Evolutionary conservation across 2,888 invertebrate species (phyloP).

Genomic region (Hylaea fasciaria): DNA sequence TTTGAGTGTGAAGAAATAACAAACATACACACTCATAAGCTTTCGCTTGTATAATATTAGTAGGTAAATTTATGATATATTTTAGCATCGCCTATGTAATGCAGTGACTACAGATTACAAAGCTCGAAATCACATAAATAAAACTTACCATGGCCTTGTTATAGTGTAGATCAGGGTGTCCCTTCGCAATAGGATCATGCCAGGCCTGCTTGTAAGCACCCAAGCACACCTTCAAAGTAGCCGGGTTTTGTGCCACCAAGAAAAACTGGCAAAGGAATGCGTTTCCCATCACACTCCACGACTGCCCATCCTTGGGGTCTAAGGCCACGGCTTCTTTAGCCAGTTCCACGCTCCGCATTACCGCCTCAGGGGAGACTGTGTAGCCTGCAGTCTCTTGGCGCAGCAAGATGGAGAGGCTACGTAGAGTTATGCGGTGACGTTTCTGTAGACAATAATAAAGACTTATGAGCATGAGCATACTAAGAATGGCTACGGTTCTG

Average conservation of each 20-base stretch:
- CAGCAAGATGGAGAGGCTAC: slow-evolving; percentile 92
- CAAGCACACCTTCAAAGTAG: slow-evolving; percentile 88
- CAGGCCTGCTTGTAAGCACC: slow-evolving; percentile 93
- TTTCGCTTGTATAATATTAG: no score
- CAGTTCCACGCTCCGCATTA: slow-evolving; percentile 89
- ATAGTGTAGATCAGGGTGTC: slow-evolving; percentile 92
- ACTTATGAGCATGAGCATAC: neutral
- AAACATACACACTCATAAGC: no score
- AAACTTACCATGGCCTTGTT: slow-evolving; percentile 92
- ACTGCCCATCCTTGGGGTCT: slow-evolving; percentile 91
- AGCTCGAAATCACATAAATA: no score
- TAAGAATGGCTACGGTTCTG: no score
- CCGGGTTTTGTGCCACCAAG: slow-evolving; percentile 88
- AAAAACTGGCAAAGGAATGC: slow-evolving; percentile 93
- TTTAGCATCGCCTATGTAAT: no score
- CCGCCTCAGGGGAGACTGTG: slow-evolving; percentile 84
- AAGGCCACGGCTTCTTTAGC: slow-evolving; percentile 93
- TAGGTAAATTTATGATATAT: no score
- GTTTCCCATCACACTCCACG: slow-evolving; percentile 94
- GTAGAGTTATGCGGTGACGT: slow-evolving; percentile 89
- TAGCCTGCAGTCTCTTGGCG: slow-evolving; percentile 85
- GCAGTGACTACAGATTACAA: no score
- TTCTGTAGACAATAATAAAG: slow-evolving; percentile 72
- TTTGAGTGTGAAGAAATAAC: no score
- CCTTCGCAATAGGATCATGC: slow-evolving; percentile 87